Conservation (phyloP, 2,888 invertebrate genomes). For the Latheticus oryzae region DNA sequence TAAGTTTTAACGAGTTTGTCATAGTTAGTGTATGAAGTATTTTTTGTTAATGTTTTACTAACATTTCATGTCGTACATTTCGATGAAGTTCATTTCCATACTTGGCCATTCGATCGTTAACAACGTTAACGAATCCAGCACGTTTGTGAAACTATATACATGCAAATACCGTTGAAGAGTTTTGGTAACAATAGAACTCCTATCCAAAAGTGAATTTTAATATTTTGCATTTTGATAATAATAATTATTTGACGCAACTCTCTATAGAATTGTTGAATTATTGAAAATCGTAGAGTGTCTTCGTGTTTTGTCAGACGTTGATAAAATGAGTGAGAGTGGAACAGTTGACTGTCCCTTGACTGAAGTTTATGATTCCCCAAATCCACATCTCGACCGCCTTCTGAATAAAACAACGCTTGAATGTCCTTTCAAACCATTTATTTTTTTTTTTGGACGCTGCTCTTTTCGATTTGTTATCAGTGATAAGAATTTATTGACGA, state of each 20-base stretch:
- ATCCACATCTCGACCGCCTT: slow-evolving; percentile 56
- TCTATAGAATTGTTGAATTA: slow-evolving; percentile 39
- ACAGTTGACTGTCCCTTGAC: slow-evolving; percentile 51
- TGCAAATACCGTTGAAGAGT: slow-evolving; percentile 18
- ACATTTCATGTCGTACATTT: slow-evolving; percentile 15
- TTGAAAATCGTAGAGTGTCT: slow-evolving; percentile 43
- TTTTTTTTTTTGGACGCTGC: slow-evolving; percentile 46
- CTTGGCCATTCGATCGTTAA: slow-evolving; percentile 27
- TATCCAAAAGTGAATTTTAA: neutral
- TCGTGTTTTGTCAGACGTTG: slow-evolving; percentile 46
- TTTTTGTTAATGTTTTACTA: slow-evolving; percentile 27
- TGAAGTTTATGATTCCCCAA: slow-evolving; percentile 57
- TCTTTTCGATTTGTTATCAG: slow-evolving; percentile 44
- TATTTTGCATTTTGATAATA: slow-evolving; percentile 19
- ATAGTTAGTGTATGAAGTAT: slow-evolving; percentile 27
- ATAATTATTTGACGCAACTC: slow-evolving; percentile 32
- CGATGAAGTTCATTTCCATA: slow-evolving; percentile 33
- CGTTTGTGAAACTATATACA: slow-evolving; percentile 19
- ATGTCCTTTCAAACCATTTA: slow-evolving; percentile 51
- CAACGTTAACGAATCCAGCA: slow-evolving; percentile 30
- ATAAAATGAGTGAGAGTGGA: slow-evolving; percentile 52
- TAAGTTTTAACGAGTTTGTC: slow-evolving; percentile 31
- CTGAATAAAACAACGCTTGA: slow-evolving; percentile 55
- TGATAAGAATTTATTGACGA: slow-evolving; percentile 43
- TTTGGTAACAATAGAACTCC: slow-evolving; percentile 3